Evolutionary conservation across 2,888 invertebrate species (phyloP).

Genomic region (Ophion ellenae): DNA sequence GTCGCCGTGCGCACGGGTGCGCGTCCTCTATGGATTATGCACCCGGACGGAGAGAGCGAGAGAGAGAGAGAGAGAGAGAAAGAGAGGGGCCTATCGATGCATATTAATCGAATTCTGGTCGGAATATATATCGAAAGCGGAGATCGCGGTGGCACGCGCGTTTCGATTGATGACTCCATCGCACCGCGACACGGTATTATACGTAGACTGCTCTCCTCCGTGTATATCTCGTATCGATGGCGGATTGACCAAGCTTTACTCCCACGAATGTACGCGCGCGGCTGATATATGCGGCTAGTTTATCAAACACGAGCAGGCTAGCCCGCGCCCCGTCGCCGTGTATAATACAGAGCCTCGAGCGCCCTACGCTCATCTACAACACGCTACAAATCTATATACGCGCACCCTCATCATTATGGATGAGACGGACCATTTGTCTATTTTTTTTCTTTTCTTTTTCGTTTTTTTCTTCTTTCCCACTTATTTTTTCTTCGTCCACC

Average conservation of each 20-base stretch:
- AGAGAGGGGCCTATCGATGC: conserved; percentile 50
- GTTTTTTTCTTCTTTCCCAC: too few relatives aligned
- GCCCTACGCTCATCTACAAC: neutral
- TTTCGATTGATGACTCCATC: conserved; percentile 64
- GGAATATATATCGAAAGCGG: conserved; percentile 42
- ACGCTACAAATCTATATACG: neutral
- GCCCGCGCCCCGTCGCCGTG: neutral
- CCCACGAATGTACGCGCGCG: too few relatives aligned
- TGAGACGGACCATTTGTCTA: conserved; percentile 49
- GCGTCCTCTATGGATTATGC: conserved; percentile 35
- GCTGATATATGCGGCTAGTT: conserved; percentile 32
- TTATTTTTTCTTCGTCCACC: neutral
- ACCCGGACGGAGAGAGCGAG: neutral
- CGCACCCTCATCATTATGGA: conserved; percentile 39
- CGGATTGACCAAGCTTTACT: too few relatives aligned
- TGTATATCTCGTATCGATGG: neutral
- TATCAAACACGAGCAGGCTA: conserved; percentile 2
- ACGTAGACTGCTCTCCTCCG: neutral
- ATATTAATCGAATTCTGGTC: conserved; percentile 57
- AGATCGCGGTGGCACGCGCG: conserved; percentile 61
- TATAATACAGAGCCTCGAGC: neutral
- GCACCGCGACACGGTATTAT: neutral
- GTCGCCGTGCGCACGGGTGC: neutral
- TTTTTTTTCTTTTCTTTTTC: conserved; percentile 4
- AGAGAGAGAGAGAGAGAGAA: neutral